Conservation (phyloP, 1,140 invertebrate genomes). For the Colletes latitarsis region DNA sequence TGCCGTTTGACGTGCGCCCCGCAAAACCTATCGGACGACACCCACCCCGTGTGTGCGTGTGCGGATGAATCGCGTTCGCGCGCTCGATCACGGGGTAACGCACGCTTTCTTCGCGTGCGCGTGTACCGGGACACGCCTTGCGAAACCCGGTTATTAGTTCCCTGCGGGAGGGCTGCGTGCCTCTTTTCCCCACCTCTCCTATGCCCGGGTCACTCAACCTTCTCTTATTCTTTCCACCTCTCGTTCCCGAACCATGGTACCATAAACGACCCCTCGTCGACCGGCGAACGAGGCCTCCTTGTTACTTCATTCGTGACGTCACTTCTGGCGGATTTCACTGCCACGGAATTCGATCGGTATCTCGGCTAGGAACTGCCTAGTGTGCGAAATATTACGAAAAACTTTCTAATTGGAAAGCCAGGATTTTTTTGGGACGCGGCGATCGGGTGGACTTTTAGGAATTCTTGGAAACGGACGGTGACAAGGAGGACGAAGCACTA, state of each 20-base stretch:
- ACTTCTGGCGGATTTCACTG: conserved; percentile 31
- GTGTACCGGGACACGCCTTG: conserved; percentile 50
- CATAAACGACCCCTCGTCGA: conserved; percentile 37
- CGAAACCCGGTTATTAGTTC: conserved; percentile 74
- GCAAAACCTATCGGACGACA: conserved; percentile 43
- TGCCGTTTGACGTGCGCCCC: conserved; percentile 57
- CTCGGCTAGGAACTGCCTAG: not conserved
- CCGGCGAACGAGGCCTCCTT: conserved; percentile 18
- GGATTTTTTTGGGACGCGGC: not conserved
- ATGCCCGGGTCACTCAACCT: too few species aligned
- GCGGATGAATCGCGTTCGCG: not conserved
- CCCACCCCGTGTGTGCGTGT: conserved; percentile 2
- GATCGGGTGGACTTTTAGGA: not conserved
- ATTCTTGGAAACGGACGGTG: not conserved
- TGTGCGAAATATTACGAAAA: conserved; percentile 19
- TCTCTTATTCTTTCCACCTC: conserved; percentile 10
- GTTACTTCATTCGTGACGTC: conserved; percentile 63
- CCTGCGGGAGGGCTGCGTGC: conserved; percentile 63
- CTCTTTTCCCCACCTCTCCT: not conserved
- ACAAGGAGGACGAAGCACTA: too few species aligned
- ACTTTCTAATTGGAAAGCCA: conserved; percentile 49
- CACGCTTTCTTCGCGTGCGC: conserved; percentile 39
- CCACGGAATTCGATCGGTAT: conserved; percentile 37
- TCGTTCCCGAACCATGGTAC: conserved; percentile 15
- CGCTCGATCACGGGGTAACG: conserved; percentile 43